These are phyloP conservation scores for Camelus bactrianus DNA, from an alignment of 2,113 vertebrate species.

Conservation along the genomic window DNA sequence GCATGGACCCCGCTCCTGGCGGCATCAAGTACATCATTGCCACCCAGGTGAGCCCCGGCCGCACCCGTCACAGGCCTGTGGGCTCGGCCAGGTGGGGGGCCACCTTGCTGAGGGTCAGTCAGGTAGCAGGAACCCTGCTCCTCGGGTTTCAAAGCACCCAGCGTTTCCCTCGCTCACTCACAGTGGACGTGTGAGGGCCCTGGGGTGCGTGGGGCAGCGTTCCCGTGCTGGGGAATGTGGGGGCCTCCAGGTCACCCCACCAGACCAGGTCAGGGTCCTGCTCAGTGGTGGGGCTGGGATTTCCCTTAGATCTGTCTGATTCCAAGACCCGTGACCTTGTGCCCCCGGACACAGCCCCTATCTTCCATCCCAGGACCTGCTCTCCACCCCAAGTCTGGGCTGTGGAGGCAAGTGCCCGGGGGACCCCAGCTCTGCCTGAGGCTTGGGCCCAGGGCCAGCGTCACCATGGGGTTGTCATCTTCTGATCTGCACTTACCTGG, in stretches of 20 bases:
- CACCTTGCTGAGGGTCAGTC: no score
- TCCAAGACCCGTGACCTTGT: background rate
- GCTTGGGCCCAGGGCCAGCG: background rate
- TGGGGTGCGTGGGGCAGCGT: background rate
- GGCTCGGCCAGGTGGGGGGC: background rate
- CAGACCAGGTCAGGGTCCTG: background rate
- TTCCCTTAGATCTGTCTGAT: background rate
- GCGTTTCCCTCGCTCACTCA: background rate
- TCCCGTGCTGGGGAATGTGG: background rate
- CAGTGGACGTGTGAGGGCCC: background rate
- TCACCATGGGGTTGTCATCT: background rate
- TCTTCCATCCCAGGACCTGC: rapidly evolving
- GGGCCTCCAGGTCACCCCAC: background rate
- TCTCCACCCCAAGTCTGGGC: background rate
- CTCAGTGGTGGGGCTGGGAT: background rate
- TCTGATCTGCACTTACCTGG: background rate
- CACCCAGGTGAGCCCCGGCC: constrained; percentile 88
- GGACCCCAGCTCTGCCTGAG: background rate
- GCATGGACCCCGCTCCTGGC: constrained; percentile 86
- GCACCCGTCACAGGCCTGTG: rapidly evolving
- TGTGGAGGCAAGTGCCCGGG: background rate
- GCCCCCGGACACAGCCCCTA: rapidly evolving
- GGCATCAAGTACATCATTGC: constrained; percentile 92
- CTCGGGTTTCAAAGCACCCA: background rate
- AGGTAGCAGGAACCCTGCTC: background rate